Conservation (phyloP, 2,113 vertebrate genomes). For the Datnioides undecimradiatus region DNA sequence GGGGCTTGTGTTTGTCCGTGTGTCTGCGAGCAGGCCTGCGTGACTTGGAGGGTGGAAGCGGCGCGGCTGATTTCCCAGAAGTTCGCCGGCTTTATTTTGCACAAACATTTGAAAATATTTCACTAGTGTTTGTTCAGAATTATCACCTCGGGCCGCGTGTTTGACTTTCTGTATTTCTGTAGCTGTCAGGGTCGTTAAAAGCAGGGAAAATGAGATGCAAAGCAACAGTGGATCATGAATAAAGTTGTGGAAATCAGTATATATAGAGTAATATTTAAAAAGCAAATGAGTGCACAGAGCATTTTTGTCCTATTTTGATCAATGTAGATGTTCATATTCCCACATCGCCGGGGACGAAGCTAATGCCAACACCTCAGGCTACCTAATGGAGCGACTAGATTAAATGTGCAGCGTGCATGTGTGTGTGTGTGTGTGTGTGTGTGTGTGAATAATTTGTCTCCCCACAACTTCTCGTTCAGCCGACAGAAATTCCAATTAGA, state of each 20-base stretch:
- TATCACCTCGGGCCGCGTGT: conserved; percentile 51
- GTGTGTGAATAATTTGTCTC: conserved; percentile 41
- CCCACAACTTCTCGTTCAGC: conserved; percentile 28
- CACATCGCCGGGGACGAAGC: conserved; percentile 31
- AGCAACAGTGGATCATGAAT: conserved; percentile 23
- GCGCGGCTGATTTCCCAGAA: conserved; percentile 52
- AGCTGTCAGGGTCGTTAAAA: conserved; percentile 43
- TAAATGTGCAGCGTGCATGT: conserved; percentile 34
- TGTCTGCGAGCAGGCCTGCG: conserved; percentile 13
- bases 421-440: conserved; percentile 13
- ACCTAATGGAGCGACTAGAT: conserved; percentile 37
- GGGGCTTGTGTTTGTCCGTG: conserved; percentile 32
- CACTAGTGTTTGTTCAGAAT: conserved; percentile 60
- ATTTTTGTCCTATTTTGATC: conserved; percentile 57
- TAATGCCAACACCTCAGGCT: conserved; percentile 24
- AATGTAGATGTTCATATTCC: conserved; percentile 49
- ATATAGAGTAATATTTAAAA: conserved; percentile 51
- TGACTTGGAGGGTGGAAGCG: conserved; percentile 26
- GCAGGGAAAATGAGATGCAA: conserved; percentile 33
- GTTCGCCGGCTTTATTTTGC: conserved; percentile 50
- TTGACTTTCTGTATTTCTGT: conserved; percentile 69
- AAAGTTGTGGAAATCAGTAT: conserved; percentile 35
- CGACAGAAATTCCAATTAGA: conserved; percentile 66
- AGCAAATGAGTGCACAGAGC: conserved; percentile 47
- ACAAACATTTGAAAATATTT: conserved; percentile 73